Evolutionary conservation across 2,888 invertebrate species (phyloP).

Genomic region (Cerastoderma edule): DNA sequence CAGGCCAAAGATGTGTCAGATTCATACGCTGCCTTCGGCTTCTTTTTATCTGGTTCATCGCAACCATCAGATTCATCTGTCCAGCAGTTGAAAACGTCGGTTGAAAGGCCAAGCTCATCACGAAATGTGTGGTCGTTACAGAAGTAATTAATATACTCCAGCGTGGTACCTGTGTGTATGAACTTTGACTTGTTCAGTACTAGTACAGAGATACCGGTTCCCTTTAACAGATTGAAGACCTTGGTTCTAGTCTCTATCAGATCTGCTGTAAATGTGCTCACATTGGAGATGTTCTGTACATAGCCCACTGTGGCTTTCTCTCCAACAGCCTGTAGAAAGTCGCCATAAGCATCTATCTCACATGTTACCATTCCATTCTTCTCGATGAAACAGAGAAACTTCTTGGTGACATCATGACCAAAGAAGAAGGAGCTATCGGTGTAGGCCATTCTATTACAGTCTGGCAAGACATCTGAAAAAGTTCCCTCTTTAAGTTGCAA

Average conservation of each 20-base stretch:
- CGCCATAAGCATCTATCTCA: constrained; percentile 85
- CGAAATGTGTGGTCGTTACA: constrained; percentile 74
- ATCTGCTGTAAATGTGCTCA: constrained; percentile 70
- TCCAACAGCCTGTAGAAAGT: constrained; percentile 84
- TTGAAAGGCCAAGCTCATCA: constrained; percentile 71
- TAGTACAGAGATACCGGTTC: constrained; percentile 78
- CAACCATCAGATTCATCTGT: constrained; percentile 19
- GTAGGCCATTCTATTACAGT: constrained; percentile 79
- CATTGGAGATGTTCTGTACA: constrained; percentile 77
- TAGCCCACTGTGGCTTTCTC: constrained; percentile 76
- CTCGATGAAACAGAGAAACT: constrained; percentile 79
- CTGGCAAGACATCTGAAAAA: constrained; percentile 64
- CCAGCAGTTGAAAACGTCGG: constrained; percentile 76
- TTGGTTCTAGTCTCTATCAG: constrained; percentile 74
- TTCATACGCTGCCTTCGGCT: constrained; percentile 7
- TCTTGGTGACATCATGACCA: constrained; percentile 79
- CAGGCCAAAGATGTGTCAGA: constrained; percentile 66
- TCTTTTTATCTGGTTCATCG: constrained; percentile 38
- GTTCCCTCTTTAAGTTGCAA: constrained; percentile 61
- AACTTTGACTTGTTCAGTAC: constrained; percentile 83
- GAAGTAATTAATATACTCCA: constrained; percentile 80
- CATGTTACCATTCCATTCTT: constrained; percentile 78
- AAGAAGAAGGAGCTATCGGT: constrained; percentile 85
- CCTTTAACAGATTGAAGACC: constrained; percentile 78
- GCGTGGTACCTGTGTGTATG: constrained; percentile 84